Conservation (phyloP, 2,888 invertebrate genomes). For the Leptura quadrifasciata region DNA sequence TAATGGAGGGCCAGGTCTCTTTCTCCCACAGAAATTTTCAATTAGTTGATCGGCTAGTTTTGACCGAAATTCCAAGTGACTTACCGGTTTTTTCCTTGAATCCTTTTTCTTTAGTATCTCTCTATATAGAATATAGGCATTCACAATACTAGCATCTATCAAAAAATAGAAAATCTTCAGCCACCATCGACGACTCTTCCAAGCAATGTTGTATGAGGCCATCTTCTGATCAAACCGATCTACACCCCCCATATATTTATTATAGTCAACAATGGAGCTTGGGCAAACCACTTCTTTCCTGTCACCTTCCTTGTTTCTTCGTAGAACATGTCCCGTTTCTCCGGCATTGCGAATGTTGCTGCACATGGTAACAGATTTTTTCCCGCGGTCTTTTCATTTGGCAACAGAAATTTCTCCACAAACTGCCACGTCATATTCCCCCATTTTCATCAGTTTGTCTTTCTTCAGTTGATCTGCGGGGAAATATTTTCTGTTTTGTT, state of each 20-base stretch:
- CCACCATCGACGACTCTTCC: conserved; percentile 9
- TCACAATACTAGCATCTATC: neutral
- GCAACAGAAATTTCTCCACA: neutral
- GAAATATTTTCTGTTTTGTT: neutral
- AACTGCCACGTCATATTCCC: neutral
- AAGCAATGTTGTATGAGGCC: neutral
- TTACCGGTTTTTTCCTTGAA: neutral
- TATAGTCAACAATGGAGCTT: conserved; percentile 3
- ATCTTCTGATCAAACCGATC: conserved; percentile 1
- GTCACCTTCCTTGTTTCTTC: neutral
- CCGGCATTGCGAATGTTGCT: neutral
- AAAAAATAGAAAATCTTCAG: conserved; percentile 1
- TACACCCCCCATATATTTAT: conserved; percentile 1
- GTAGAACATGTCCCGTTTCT: neutral
- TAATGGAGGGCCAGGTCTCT: neutral
- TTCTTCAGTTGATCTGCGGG: neutral
- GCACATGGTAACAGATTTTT: neutral
- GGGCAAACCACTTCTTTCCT: neutral
- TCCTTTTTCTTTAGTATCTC: neutral
- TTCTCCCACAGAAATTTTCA: neutral
- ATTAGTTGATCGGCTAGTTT: neutral
- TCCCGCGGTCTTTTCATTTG: conserved; percentile 4
- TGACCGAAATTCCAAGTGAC: too few species aligned
- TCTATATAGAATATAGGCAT: neutral
- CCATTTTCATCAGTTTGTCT: conserved; percentile 7